Evolutionary conservation across 2,888 invertebrate genomes (phyloP).

Genomic region (Belgica antarctica): DNA sequence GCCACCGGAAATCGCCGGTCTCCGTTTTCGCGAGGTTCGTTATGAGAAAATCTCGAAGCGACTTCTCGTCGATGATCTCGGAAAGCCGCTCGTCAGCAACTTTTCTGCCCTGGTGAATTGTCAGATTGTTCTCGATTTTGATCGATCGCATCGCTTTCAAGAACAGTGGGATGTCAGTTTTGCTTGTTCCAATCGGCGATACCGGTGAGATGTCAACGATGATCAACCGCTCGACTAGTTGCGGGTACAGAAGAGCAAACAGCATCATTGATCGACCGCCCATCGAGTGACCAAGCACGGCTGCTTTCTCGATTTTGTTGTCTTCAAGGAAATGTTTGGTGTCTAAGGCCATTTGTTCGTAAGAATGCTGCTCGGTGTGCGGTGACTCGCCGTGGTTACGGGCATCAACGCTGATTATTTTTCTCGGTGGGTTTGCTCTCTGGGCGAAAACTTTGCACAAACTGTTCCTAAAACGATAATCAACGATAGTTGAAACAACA

Average conservation of each 20-base stretch:
- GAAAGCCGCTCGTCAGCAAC: slow-evolving; percentile 65
- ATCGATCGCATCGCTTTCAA: slow-evolving; percentile 67
- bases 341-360: slow-evolving; percentile 73
- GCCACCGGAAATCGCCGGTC: slow-evolving; percentile 68
- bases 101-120: slow-evolving; percentile 69
- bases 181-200: slow-evolving; percentile 62
- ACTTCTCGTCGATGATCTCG: slow-evolving; percentile 59
- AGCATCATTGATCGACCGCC: slow-evolving; percentile 91
- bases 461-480: slow-evolving; percentile 49
- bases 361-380: slow-evolving; percentile 71
- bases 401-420: slow-evolving; percentile 69
- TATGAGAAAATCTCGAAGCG: slow-evolving; percentile 73
- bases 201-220: slow-evolving; percentile 73
- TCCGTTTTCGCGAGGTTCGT: slow-evolving; percentile 76
- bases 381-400: slow-evolving; percentile 95
- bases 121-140: slow-evolving; percentile 60
- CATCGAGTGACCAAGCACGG: slow-evolving; percentile 90
- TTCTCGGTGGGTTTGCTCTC: slow-evolving; percentile 61
- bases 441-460: slow-evolving; percentile 61
- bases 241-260: slow-evolving; percentile 69
- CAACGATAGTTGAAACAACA: background rate
- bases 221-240: slow-evolving; percentile 64
- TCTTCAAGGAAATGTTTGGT: slow-evolving; percentile 65
- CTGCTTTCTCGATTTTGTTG: slow-evolving; percentile 62
- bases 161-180: slow-evolving; percentile 57